These are phyloP conservation scores for Microhierax caerulescens DNA, from an alignment of 2,797 vertebrate species.

Conservation along the genomic window DNA sequence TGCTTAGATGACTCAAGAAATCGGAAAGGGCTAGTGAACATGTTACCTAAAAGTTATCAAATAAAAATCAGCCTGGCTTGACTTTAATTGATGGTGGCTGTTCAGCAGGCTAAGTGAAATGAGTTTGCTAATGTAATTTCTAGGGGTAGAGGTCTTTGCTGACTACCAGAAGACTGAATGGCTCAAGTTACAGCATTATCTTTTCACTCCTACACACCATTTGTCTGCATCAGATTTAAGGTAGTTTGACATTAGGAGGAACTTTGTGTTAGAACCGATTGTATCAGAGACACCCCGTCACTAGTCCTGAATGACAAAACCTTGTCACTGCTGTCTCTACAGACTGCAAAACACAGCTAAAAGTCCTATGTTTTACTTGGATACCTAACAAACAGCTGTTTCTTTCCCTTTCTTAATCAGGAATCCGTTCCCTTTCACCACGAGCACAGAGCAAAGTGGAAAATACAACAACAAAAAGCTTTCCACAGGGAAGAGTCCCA, in stretches of 20 bases:
- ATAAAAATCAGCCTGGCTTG: neutral
- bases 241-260: neutral
- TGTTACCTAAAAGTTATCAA: neutral
- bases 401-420: neutral
- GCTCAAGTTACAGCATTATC: neutral
- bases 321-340: neutral
- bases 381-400: neutral
- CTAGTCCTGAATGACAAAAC: neutral
- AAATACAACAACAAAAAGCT: neutral
- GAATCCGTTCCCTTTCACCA: neutral
- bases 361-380: accelerated
- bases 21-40: neutral
- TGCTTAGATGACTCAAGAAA: neutral
- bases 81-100: neutral
- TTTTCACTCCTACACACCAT: neutral
- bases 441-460: neutral
- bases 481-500: neutral
- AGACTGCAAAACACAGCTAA: neutral
- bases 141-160: neutral
- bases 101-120: neutral
- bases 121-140: constrained; percentile 19
- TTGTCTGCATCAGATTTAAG: neutral
- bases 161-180: neutral
- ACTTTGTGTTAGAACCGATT: neutral
- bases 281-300: neutral